Evolutionary conservation across 2,797 vertebrate species (phyloP).

Genomic region (Pseudotriccus pelzelni): DNA sequence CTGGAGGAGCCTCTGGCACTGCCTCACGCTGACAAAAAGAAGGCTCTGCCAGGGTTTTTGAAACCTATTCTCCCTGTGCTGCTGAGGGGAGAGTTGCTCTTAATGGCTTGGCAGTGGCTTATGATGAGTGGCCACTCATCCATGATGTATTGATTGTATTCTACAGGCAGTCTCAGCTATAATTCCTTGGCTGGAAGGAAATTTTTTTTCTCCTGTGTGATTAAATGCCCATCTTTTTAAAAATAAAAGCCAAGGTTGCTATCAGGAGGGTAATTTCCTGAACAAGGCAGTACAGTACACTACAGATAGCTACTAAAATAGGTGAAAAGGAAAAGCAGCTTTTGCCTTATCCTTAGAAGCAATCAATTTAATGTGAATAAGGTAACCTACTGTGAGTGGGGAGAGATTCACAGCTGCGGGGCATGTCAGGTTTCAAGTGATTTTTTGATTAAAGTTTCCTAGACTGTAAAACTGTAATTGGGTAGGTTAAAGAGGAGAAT

Average conservation of each 20-base stretch:
- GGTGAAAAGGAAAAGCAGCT: not conserved
- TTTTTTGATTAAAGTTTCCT: not conserved
- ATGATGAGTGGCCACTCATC: not conserved
- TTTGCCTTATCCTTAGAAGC: not conserved
- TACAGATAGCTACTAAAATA: not conserved
- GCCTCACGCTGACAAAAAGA: not conserved
- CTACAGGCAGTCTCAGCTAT: not conserved
- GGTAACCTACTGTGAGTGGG: not conserved
- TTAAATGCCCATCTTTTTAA: not conserved
- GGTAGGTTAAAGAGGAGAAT: not conserved
- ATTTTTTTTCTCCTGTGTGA: not conserved
- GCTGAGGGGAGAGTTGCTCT: not conserved
- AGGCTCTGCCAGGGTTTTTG: not conserved
- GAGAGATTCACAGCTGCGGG: not conserved
- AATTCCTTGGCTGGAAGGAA: not conserved
- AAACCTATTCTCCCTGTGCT: not conserved
- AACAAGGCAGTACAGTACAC: not conserved
- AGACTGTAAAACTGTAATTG: not conserved
- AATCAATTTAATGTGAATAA: not conserved
- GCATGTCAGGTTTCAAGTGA: not conserved
- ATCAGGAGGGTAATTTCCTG: not conserved
- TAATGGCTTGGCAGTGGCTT: not conserved
- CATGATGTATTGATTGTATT: not conserved
- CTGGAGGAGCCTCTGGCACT: not conserved
- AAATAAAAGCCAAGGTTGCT: not conserved